Evolutionary conservation across 2,797 vertebrate genomes (phyloP).

Genomic region (Molossus molossus): DNA sequence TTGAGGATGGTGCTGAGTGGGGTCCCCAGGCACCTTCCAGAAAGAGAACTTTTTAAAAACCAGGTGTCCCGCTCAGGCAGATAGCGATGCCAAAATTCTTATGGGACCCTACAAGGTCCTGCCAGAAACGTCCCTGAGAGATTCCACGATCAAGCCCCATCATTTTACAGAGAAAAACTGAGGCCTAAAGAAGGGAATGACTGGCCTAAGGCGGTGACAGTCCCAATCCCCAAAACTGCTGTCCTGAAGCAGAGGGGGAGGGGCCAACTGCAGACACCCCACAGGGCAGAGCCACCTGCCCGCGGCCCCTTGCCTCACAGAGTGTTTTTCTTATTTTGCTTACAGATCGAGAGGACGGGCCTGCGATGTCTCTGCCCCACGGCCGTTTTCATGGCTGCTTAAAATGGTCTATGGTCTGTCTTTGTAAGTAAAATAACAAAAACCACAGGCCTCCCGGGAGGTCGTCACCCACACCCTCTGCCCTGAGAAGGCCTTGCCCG

Average conservation of each 20-base stretch:
- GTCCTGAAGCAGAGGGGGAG: not conserved
- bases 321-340: constrained; percentile 91
- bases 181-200: not conserved
- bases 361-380: constrained; percentile 89
- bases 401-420: constrained; percentile 93
- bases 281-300: not conserved
- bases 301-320: constrained; percentile 87
- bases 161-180: not conserved
- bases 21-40: not conserved
- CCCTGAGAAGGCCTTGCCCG: not conserved
- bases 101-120: not conserved
- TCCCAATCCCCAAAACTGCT: not conserved
- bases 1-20: not conserved
- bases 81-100: not conserved
- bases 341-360: constrained; percentile 91
- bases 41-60: not conserved
- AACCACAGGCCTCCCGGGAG: not conserved
- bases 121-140: not conserved
- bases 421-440: constrained; percentile 91
- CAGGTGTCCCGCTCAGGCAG: not conserved
- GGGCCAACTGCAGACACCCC: not conserved
- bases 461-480: not conserved
- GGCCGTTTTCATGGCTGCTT: constrained; percentile 92
- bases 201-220: not conserved
- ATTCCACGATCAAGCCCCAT: not conserved